phyloP scores from a whole-genome alignment of 2,888 invertebrate species.

The Koerneria pararmatus region DNA sequence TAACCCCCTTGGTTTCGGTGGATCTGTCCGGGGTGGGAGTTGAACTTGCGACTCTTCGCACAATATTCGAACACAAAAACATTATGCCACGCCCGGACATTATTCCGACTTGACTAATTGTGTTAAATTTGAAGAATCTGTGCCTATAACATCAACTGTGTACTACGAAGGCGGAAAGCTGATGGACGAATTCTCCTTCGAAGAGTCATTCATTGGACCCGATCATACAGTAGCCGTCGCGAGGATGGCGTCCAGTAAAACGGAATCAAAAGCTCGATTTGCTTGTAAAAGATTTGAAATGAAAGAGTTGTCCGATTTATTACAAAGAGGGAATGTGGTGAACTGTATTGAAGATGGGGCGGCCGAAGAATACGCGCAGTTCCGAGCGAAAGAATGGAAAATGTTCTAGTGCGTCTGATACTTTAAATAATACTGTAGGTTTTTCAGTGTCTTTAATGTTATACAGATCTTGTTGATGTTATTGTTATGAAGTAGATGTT shows the following conservation, averaged over 20 bases:
- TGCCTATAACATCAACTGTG: slow-evolving; percentile 42
- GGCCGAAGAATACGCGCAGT: slow-evolving; percentile 35
- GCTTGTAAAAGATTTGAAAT: slow-evolving; percentile 36
- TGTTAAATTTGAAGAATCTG: slow-evolving; percentile 25
- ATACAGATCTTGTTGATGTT: too few species aligned
- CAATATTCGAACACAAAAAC: too few species aligned
- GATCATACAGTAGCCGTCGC: slow-evolving; percentile 53
- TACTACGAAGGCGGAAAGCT: slow-evolving; percentile 34
- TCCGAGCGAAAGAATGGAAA: slow-evolving; percentile 36
- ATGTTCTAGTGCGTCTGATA: slow-evolving; percentile 29
- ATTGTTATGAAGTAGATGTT: too few species aligned
- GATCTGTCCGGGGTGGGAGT: neutral
- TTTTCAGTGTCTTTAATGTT: too few species aligned
- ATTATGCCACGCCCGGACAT: too few species aligned
- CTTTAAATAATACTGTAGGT: too few species aligned
- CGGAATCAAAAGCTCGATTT: slow-evolving; percentile 27
- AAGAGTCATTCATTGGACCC: slow-evolving; percentile 50
- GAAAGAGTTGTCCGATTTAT: slow-evolving; percentile 36
- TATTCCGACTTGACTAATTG: neutral
- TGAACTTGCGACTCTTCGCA: neutral
- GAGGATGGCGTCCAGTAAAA: slow-evolving; percentile 26
- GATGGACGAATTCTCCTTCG: slow-evolving; percentile 49
- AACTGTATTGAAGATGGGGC: slow-evolving; percentile 36
- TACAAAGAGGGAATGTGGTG: slow-evolving; percentile 34
- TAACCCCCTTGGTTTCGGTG: neutral